Conservation (phyloP, 1,140 invertebrate genomes). For the Teleogryllus occipitalis region DNA sequence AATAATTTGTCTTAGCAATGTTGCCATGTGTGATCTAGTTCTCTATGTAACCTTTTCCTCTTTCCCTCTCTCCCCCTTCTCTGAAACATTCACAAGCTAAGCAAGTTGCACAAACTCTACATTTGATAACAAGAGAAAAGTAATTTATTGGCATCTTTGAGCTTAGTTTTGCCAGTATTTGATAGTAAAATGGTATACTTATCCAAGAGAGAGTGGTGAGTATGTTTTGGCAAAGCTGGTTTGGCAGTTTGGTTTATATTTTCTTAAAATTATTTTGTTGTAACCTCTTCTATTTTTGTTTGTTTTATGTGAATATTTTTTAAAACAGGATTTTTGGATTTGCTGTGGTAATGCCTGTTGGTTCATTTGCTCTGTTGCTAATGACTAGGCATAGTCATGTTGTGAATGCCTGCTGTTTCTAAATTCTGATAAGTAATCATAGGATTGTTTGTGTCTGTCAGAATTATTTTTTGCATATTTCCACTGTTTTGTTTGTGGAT, state of each 20-base stretch:
- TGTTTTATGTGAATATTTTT: not conserved
- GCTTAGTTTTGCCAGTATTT: not conserved
- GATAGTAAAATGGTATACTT: not conserved
- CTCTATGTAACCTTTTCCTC: no score
- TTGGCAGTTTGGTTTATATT: not conserved
- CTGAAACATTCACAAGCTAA: no score
- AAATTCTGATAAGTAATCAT: not conserved
- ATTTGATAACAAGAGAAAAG: not conserved
- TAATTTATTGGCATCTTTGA: slow-evolving; percentile 1
- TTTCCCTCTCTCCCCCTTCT: no score
- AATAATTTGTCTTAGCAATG: not conserved
- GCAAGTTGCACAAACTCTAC: not conserved
- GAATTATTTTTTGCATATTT: not conserved
- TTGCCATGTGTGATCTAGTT: no score
- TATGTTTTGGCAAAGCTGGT: not conserved
- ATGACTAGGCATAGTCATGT: not conserved
- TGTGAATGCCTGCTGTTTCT: not conserved
- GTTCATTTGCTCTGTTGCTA: not conserved
- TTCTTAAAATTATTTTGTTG: not conserved
- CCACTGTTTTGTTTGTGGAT: not conserved
- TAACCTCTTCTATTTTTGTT: not conserved
- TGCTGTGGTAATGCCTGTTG: not conserved
- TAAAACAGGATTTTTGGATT: not conserved
- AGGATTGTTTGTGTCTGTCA: not conserved
- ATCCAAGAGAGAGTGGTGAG: not conserved